A percentile compares a stretch with the other conserved stretches of the same genome.
Evolutionary conservation across 2,113 vertebrate species (phyloP).

Genomic region (Hiodon tergisus): DNA sequence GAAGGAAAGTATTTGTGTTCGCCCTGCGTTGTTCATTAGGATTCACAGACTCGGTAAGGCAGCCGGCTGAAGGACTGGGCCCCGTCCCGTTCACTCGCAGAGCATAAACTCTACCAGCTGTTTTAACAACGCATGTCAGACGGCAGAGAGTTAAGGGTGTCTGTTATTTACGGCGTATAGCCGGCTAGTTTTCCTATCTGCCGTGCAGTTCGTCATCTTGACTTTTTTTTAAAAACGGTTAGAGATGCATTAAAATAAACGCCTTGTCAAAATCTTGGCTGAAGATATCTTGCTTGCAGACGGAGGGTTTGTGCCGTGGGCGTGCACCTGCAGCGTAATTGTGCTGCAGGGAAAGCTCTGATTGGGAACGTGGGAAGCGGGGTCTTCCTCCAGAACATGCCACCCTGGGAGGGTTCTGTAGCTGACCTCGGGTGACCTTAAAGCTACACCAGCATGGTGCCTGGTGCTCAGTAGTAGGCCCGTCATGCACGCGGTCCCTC

Average conservation of each 20-base stretch:
- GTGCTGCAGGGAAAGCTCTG: slow-evolving; percentile 36
- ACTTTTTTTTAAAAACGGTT: neutral
- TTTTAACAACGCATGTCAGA: slow-evolving; percentile 1
- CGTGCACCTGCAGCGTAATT: slow-evolving; percentile 42
- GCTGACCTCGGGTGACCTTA: neutral
- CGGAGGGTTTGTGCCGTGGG: slow-evolving; percentile 18
- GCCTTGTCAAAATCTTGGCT: too few relatives aligned
- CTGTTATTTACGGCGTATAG: too few relatives aligned
- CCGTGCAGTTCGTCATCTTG: too few relatives aligned
- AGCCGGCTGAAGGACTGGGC: slow-evolving; percentile 34
- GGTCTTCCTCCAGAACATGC: slow-evolving; percentile 20
- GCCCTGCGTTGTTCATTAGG: slow-evolving; percentile 45
- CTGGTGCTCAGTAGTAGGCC: too few relatives aligned
- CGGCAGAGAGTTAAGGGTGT: too few relatives aligned
- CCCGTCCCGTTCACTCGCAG: neutral
- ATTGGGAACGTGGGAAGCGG: slow-evolving; percentile 27
- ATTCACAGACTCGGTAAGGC: slow-evolving; percentile 38
- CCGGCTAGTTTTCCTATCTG: too few relatives aligned
- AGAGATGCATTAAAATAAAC: neutral
- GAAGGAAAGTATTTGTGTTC: slow-evolving; percentile 38
- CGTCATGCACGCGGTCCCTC: too few relatives aligned
- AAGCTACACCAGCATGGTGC: neutral
- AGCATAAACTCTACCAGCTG: neutral
- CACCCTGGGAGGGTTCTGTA: neutral
- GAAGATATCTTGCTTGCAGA: neutral